Evolutionary conservation across 2,113 vertebrate genomes (phyloP).

Genomic region (Abramis brama): DNA sequence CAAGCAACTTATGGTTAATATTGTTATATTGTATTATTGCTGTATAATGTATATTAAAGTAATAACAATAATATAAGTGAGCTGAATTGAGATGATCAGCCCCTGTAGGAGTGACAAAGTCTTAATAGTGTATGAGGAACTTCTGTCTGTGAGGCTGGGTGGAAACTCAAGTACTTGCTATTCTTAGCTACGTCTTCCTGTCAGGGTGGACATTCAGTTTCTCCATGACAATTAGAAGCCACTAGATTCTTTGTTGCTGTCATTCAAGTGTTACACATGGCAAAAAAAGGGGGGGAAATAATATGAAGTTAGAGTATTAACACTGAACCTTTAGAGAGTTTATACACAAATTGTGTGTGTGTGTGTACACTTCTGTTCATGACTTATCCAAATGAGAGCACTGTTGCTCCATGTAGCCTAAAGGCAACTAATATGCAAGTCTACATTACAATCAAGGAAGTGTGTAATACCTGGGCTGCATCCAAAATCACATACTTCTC

Average conservation of each 20-base stretch:
- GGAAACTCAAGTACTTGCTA: conserved; percentile 50
- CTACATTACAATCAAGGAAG: background rate
- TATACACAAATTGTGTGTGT: background rate
- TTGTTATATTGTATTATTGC: background rate
- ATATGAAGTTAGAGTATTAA: background rate
- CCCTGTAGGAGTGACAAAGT: background rate
- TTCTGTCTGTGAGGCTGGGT: conserved; percentile 23
- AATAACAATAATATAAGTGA: background rate
- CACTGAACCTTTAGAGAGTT: background rate
- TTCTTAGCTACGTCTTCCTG: conserved; percentile 55
- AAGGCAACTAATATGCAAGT: background rate
- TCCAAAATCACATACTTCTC: too few species aligned
- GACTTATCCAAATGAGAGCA: background rate
- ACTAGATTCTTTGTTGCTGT: background rate
- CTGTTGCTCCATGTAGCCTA: background rate
- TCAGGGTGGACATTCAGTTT: conserved; percentile 51
- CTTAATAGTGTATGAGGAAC: conserved; percentile 45
- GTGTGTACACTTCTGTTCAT: background rate
- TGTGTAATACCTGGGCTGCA: background rate
- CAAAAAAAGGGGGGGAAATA: background rate
- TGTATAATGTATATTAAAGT: background rate
- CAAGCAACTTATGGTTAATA: background rate
- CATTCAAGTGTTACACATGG: background rate
- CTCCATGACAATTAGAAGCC: conserved; percentile 42
- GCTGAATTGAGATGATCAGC: background rate